phyloP scores from a whole-genome alignment of 2,888 invertebrate genomes.

The Harpalus rubripes region DNA sequence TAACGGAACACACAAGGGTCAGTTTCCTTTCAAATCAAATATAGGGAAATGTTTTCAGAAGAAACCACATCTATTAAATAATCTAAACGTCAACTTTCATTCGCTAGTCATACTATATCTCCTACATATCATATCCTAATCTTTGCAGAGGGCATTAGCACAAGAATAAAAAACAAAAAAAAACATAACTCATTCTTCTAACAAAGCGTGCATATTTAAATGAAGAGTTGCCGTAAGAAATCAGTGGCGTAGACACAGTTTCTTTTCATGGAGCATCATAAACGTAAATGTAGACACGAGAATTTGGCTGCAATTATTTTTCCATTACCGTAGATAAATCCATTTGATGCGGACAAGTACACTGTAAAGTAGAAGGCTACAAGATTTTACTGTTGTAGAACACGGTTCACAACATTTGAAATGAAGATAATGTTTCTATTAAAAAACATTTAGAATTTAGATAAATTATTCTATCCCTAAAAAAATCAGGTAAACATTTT shows the following conservation, averaged over 20 bases:
- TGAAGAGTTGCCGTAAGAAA: conserved; percentile 45
- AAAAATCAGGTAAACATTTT: too few species aligned
- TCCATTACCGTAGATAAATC: conserved; percentile 66
- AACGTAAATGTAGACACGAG: conserved; percentile 52
- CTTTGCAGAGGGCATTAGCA: conserved; percentile 50
- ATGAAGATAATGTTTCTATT: conserved; percentile 11
- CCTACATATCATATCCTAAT: conserved; percentile 25
- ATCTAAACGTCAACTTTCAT: too few species aligned
- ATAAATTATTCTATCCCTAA: too few species aligned
- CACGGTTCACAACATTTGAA: background rate
- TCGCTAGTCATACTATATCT: too few species aligned
- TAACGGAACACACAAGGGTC: too few species aligned
- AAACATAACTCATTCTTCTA: conserved; percentile 59
- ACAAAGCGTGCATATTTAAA: conserved; percentile 64
- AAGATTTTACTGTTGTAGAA: conserved; percentile 10
- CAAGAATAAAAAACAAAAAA: conserved; percentile 46
- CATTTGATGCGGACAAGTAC: conserved; percentile 65
- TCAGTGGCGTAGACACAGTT: conserved; percentile 13
- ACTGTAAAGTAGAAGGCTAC: conserved; percentile 52
- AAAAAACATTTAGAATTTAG: background rate
- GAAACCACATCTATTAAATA: too few species aligned
- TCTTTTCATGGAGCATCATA: conserved; percentile 48
- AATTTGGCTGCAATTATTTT: conserved; percentile 66
- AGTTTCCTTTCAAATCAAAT: too few species aligned
- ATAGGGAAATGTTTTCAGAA: too few species aligned